Percentiles rank a stretch among this genome's conserved stretches.
Conservation (phyloP, 2,888 invertebrate genomes). For the Sminthurinus aureus region DNA sequence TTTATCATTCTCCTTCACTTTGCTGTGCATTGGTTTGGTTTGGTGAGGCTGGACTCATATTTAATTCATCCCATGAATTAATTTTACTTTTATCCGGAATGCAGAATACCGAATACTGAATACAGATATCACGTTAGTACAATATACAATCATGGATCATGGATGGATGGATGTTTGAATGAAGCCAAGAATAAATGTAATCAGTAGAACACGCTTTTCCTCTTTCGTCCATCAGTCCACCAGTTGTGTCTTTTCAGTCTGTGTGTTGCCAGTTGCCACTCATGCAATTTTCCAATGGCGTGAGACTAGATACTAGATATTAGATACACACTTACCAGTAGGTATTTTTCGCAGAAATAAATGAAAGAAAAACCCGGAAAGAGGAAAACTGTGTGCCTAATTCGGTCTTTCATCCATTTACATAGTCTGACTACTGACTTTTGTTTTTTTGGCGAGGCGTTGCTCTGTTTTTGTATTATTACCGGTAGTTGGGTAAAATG, state of each 20-base stretch:
- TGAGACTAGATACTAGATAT: too few species aligned
- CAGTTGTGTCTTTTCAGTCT: background rate
- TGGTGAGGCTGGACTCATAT: conserved; percentile 14
- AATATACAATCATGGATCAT: too few species aligned
- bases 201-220: background rate
- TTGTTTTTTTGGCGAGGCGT: too few species aligned
- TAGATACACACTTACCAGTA: too few species aligned
- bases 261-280: background rate
- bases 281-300: conserved; percentile 2
- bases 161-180: background rate
- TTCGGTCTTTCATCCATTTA: too few species aligned
- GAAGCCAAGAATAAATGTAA: background rate
- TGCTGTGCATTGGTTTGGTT: background rate
- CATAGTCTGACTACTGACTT: too few species aligned
- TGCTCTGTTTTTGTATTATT: too few species aligned
- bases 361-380: background rate
- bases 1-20: background rate
- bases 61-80: conserved; percentile 25
- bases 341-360: background rate
- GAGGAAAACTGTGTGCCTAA: too few species aligned
- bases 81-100: background rate
- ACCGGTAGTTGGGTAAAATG: too few species aligned
- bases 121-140: too few species aligned
- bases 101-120: too few species aligned
- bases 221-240: background rate